Conservation (phyloP, 2,888 invertebrate genomes). For the Machimus atricapillus region DNA sequence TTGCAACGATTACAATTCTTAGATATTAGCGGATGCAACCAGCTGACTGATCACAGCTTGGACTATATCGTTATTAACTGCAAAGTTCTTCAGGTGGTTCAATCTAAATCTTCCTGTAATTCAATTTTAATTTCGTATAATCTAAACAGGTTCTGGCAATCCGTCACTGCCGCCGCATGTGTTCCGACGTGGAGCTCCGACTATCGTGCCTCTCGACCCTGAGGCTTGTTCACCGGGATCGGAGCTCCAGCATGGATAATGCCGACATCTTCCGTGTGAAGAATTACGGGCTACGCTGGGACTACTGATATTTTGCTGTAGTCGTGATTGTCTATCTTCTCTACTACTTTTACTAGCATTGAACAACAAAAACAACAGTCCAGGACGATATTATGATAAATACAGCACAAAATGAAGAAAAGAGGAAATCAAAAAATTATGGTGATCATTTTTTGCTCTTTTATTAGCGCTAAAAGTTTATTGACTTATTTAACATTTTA, state of each 20-base stretch:
- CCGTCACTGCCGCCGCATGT: constrained; percentile 59
- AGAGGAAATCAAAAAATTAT: background rate
- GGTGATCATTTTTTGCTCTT: constrained; percentile 13
- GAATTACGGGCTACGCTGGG: constrained; percentile 52
- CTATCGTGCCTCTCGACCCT: constrained; percentile 55
- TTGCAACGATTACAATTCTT: constrained; percentile 58
- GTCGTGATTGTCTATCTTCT: constrained; percentile 58
- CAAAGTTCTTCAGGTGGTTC: constrained; percentile 58
- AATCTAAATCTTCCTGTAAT: background rate
- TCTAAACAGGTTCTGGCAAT: constrained; percentile 53
- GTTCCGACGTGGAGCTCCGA: constrained; percentile 58
- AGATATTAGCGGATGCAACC: constrained; percentile 64
- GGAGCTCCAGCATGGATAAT: constrained; percentile 55
- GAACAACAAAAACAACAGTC: background rate
- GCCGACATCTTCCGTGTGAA: constrained; percentile 57
- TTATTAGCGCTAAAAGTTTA: background rate
- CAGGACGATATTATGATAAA: background rate
- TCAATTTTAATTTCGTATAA: background rate
- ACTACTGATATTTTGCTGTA: constrained; percentile 61
- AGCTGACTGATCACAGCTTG: constrained; percentile 65
- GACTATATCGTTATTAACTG: constrained; percentile 64
- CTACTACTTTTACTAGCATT: constrained; percentile 56
- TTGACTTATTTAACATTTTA: constrained; percentile 1
- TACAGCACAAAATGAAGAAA: background rate
- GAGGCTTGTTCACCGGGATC: constrained; percentile 57